Base-by-base conservation (phyloP, 2,888 invertebrate species). In the Sarcophaga variegata region DNA sequence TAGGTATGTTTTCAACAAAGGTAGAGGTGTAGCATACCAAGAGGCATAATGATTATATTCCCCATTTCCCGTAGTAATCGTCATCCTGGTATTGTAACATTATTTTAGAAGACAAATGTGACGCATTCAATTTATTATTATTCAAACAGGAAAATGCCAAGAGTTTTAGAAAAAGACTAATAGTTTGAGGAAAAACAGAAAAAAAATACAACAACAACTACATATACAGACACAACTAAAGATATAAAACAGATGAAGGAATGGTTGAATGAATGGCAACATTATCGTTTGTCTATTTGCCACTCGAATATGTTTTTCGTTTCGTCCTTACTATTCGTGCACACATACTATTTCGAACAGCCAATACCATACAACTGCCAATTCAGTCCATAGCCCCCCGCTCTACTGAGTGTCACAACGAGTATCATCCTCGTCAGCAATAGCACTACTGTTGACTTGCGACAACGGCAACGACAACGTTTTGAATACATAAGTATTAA, bases 121-220 rank as follows among this genome's bases (percentile, higher is more conserved):
- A 84, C 78, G 74, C 78, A 84, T 84, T 87, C 81, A 87, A 84
- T 87, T 87, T 84, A 79, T 87, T 86, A 81, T 83, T 84, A 79
- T 81, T 81, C 79, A 81, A 84, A 69, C 22, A 75, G 72, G 37
- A 78, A 86, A 83, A 86, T 74, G 69, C 63, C 49, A 81, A 78
- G 81, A 75, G 70, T 72, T 76, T 74, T 64, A 27, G 67, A 67
- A 70, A 62, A 74, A 71, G 69, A 86, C 64, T 77, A 74, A 83
- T 83, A 80, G 79, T 74, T 77, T 69, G 54, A 25, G 17, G 17
- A 54, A 69, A 69, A 67, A 67, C 4, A 27, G 67, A 77, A 78
- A 59, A 45, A 67, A 3, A 67, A 49, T 6, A 2, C 4, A 10
- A 47, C 54, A 60, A 25, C 4, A 62, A 17, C 75, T 12, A 69